Evolutionary conservation across 2,888 invertebrate genomes (phyloP), one percentile per base, ranked within the genome.

Genomic region (Dorcus hopei): DNA sequence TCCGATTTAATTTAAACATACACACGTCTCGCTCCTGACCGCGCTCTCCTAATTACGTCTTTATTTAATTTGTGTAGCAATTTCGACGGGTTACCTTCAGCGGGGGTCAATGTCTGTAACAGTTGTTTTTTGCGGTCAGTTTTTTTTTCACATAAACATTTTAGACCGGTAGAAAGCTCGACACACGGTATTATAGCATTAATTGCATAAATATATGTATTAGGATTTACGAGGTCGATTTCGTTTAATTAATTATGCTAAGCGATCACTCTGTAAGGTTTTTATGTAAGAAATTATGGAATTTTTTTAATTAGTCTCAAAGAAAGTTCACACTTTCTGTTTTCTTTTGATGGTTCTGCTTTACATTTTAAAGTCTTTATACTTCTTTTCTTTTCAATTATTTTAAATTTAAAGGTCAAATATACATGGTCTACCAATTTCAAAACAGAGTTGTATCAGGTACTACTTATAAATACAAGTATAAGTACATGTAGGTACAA

Each of bases 21-120:
- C 45, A 23, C 11, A 11, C 11, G 9, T 19, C 16, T 19, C 23
- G 9, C 19, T 23, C 19, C 19, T 9, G 19, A 9, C 0, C 9
- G 3, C 45, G 45, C 23, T 9, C 14, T 19, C 19, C 14, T 19
- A 41, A 41, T n/a, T 41, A 41, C 41, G 41, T 41, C 14, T 33
- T 33, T 33, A 7, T 33, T 33, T 33, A 33, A 33, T 33, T 33
- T 33, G 26, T 33, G 26, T 33, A 33, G 26, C 26, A 33, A 33
- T 33, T 33, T 33, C 26, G 26, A 33, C 26, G 6, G 26, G 26
- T 33, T 33, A 33, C 26, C 26, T 33, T 11, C 41, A 11, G 9
- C 45, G 19, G 45, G 23, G 45, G 45, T 45, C 45, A 45, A 45
- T 45, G 45, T 45, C 45, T 45, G 45, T 19, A 45, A 19, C 45